A percentile compares a stretch with the other conserved stretches of the same genome.
Evolutionary conservation across 1,140 invertebrate species (phyloP).

Genomic region (Heliconius eleuchia): DNA sequence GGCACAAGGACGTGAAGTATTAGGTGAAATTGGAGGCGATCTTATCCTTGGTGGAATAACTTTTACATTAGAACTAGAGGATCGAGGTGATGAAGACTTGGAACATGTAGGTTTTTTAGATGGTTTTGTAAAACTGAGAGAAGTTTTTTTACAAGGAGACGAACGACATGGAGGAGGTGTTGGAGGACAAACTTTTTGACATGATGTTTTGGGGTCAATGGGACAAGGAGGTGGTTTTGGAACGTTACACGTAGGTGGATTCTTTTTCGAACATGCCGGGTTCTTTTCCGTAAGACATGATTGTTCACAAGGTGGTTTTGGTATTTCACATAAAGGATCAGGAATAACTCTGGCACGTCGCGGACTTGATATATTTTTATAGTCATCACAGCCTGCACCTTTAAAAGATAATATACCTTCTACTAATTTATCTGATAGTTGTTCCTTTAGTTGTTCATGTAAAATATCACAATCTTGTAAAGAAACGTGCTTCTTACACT

Average conservation of each 20-base stretch:
- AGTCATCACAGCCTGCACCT: conserved; percentile 39
- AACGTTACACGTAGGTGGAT: conserved; percentile 33
- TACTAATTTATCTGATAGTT: conserved; percentile 33
- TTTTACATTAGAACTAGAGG: conserved; percentile 10
- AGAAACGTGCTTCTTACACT: conserved; percentile 49
- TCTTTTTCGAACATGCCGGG: conserved; percentile 40
- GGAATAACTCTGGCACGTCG: conserved; percentile 41
- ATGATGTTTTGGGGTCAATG: conserved; percentile 18
- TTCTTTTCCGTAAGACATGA: conserved; percentile 34
- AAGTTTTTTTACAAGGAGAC: background rate
- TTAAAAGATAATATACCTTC: conserved; percentile 48
- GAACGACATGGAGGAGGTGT: conserved; percentile 27
- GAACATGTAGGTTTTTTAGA: background rate
- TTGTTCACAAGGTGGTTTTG: conserved; percentile 39
- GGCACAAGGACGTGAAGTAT: conserved; percentile 3
- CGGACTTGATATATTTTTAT: conserved; percentile 27
- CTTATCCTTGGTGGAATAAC: conserved; percentile 20
- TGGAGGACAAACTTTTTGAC: conserved; percentile 36
- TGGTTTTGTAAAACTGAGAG: background rate
- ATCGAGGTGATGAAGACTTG: background rate
- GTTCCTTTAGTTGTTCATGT: conserved; percentile 32
- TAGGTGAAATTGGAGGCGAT: background rate
- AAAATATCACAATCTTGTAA: conserved; percentile 47
- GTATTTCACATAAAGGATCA: conserved; percentile 39
- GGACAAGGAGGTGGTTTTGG: conserved; percentile 25